Evolutionary conservation across 2,888 invertebrate genomes (phyloP).

Genomic region (Tiliacea citrago): DNA sequence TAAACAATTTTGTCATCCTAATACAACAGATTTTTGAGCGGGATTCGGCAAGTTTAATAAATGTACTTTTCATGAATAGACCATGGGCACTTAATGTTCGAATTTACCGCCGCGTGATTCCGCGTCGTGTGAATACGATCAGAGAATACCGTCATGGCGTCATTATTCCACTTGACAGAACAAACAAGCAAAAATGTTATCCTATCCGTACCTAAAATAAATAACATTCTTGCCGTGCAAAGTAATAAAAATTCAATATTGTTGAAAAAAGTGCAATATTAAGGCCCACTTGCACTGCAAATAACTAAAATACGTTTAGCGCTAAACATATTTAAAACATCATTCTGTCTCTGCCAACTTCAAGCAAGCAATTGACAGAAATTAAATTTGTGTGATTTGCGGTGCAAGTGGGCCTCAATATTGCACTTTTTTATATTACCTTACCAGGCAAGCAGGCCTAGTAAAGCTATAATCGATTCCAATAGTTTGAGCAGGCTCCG

Average conservation of each 20-base stretch:
- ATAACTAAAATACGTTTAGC: not conserved
- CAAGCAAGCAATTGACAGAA: not conserved
- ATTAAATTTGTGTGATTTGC: not conserved
- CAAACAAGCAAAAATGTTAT: not conserved
- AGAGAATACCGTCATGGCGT: not conserved
- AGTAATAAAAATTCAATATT: too few species aligned
- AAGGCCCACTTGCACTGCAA: not conserved
- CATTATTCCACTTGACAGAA: not conserved
- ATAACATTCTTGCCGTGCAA: not conserved
- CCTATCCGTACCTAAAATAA: not conserved
- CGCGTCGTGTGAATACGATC: not conserved
- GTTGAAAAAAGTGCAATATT: not conserved
- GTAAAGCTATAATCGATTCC: not conserved
- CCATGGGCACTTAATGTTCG: not conserved
- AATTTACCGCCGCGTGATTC: constrained; percentile 1
- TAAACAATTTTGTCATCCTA: not conserved
- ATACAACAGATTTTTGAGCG: not conserved
- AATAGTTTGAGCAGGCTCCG: not conserved
- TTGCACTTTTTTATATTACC: too few species aligned
- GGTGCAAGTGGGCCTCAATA: not conserved
- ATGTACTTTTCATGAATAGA: not conserved
- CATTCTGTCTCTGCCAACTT: not conserved
- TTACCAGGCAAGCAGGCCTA: not conserved
- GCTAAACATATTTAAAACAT: not conserved
- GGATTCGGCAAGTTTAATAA: not conserved